Conservation (phyloP, 35 echinoderm and acorn worm genomes). For the Stichopus chloronotus region DNA sequence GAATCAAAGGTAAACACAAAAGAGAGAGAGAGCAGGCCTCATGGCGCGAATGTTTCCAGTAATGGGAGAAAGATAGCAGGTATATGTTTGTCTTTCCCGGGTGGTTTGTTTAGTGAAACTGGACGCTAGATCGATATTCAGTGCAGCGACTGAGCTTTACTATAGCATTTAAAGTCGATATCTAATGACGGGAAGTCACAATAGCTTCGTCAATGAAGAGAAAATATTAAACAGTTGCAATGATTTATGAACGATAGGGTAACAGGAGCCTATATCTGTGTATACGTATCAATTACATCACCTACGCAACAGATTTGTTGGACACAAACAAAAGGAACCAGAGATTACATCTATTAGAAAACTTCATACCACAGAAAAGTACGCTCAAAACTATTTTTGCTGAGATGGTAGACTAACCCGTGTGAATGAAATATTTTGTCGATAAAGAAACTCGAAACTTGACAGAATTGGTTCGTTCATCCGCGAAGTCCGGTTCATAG, state of each 20-base stretch:
- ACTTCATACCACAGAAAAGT: not conserved
- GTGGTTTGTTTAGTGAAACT: not conserved
- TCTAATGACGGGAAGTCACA: not conserved
- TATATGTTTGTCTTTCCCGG: not conserved
- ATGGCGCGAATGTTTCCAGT: not conserved
- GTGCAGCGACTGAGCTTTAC: not conserved
- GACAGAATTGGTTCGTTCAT: not conserved
- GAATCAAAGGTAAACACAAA: not conserved
- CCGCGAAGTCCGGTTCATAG: not conserved
- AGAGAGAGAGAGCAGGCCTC: not conserved
- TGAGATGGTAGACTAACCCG: no score
- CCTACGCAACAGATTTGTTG: not conserved
- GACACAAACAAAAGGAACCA: not conserved
- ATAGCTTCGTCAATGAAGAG: no score
- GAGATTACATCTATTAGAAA: not conserved
- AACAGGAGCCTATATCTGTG: not conserved
- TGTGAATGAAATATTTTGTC: not conserved
- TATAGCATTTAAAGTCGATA: not conserved
- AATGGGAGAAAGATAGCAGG: not conserved
- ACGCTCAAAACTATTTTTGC: not conserved
- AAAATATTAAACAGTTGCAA: not conserved
- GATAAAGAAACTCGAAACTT: not conserved
- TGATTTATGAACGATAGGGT: not conserved
- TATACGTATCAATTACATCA: not conserved
- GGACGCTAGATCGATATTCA: not conserved